Base-by-base conservation (phyloP, 2,888 invertebrate species). In the Temnothorax ravouxi region DNA sequence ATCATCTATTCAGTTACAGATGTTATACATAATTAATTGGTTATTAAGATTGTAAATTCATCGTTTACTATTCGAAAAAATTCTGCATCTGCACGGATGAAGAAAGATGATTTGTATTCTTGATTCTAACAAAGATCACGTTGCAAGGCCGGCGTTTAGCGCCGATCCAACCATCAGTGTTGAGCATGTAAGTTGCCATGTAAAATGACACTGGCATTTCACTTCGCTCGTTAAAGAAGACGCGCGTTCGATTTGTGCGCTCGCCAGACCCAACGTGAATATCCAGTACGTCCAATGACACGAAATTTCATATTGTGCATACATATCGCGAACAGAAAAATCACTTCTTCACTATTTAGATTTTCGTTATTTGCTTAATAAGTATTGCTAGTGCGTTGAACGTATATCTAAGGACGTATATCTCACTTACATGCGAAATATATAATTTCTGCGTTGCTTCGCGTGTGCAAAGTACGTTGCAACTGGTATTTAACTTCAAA, bases 181-280 rank as follows among this genome's bases (percentile, higher is more conserved):
- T 50, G 61, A 62, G 56, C 84, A 56, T 83, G 84, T 81, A 82
- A 84, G 72, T 77, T 72, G 66, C 67, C 25, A 6, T 67, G 89
- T 86, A 89, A 89, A 86, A 88, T 86, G 86, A 89, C 83, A 72
- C 84, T n/a, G 54, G 84, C 84, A 88, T 89, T 89, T 89, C 77
- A 86, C 77, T 85, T 66, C 34, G 75, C 56, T 83, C 71, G 66
- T 84, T 79, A 79, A 79, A 21, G 56, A 72, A 41, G 77, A 62
- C 56, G 62, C n/a, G 61, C n/a, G 61, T 75, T 80, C 69, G 38
- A 62, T 59, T 66, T 29, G 59, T 54, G 54, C 29, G 21, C 41
- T 50, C 38, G 50, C 50, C 44, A 74, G 34, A 47, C 15, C 9
- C 54, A 34, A 54, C 18, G 29, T 29, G 44, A 69, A 47, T n/a